These are phyloP conservation scores for Clytia hemisphaerica DNA, from an alignment of 30 jellyfish, hydroid and myxozoan genomes.

Conservation along the genomic window DNA sequence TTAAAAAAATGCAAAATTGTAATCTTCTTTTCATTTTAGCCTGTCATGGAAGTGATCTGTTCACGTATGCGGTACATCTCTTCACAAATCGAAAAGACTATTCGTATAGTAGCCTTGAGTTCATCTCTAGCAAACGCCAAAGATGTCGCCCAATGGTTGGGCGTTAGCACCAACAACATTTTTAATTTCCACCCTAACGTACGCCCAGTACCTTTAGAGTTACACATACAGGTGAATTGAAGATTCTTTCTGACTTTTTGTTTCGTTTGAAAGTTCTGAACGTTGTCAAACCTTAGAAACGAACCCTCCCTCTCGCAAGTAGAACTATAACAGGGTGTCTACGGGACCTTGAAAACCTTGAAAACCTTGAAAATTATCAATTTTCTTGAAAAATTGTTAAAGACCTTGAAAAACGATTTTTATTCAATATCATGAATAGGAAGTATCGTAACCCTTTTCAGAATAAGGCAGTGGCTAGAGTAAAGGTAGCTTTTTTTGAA, in stretches of 20 bases:
- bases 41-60: slow-evolving; percentile 93
- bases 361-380: too few species aligned
- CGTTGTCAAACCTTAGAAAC: too few species aligned
- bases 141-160: slow-evolving; percentile 98
- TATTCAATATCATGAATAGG: too few species aligned
- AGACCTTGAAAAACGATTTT: too few species aligned
- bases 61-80: slow-evolving; percentile 97
- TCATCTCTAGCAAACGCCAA: slow-evolving; percentile 90
- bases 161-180: slow-evolving; percentile 78
- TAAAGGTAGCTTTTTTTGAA: too few species aligned
- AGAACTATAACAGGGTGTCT: too few species aligned
- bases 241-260: background rate
- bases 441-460: too few species aligned
- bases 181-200: slow-evolving; percentile 96
- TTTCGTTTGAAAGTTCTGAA: background rate
- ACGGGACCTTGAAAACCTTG: too few species aligned
- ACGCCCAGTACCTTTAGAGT: slow-evolving; percentile 89
- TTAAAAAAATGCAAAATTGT: too few species aligned
- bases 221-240: slow-evolving; percentile 75
- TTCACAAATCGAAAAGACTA: slow-evolving; percentile 77
- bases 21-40: slow-evolving; percentile 36
- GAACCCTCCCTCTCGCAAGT: too few species aligned
- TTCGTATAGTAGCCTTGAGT: slow-evolving; percentile 90
- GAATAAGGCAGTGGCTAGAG: too few species aligned
- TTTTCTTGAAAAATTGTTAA: too few species aligned